Evolutionary conservation across 2,797 vertebrate genomes (phyloP), one percentile per base, ranked within the genome.

Genomic region (Poeciliopsis turneri): DNA sequence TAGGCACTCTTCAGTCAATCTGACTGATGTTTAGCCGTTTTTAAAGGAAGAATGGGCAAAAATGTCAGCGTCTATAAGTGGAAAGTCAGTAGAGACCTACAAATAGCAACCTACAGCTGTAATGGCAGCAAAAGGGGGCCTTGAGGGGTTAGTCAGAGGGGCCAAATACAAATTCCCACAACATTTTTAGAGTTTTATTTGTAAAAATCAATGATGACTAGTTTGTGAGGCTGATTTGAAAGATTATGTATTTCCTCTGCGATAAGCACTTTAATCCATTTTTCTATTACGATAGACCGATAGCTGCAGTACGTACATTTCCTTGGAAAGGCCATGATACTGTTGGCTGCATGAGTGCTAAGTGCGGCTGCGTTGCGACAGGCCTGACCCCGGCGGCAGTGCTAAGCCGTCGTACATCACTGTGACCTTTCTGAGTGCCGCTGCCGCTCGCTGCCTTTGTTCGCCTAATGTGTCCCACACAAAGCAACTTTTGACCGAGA

Each of bases 401-500:
- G 80, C 92, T 81, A 41, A 77, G 79, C 23, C 89, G 88, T 86
- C 47, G 77, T 86, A 78, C 90, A 91, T 92, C 88, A 85, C 91
- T 68, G 77, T 92, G 92, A 94, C 93, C 93, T 93, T 93, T 93
- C 81, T 78, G 86, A 89, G 89, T 84, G 81, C 87, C 72, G 55
- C 84, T 77, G 87, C 92, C 82, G 86, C 87, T 83, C 72, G 82
- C 82, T 76, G 87, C 88, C 88, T 92, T 94, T 93, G 93, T 94
- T 88, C 88, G 74, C 79, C 86, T 84, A 88, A 93, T 89, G 87
- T 88, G 85, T 81, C 87, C 76, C 78, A 77, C 89, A 94, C 92
- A 93, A 93, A 92, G 90, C 77, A 39, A 89, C 92, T 90, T 92
- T 92, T 92, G 91, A 94, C 90, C 89, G 76, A 87, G 87, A 87